Conservation (phyloP, 2,888 invertebrate species). For the Reticulitermes lucifugus region DNA sequence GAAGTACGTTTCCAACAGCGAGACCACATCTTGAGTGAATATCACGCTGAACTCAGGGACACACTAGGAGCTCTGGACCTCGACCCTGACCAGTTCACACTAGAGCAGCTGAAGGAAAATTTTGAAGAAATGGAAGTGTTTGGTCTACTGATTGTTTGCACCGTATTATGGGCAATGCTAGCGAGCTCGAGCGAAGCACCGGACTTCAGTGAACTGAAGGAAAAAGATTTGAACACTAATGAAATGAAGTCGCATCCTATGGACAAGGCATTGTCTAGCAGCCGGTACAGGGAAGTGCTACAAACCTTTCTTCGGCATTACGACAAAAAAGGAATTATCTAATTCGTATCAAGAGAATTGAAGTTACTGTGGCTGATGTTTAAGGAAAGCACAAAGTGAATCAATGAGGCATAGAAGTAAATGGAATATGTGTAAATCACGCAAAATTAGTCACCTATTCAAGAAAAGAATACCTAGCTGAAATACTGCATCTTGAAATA, state of each 20-base stretch:
- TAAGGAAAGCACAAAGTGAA: no score
- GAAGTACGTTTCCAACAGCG: conserved; percentile 30
- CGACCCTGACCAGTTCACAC: conserved; percentile 32
- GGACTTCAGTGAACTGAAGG: conserved; percentile 43
- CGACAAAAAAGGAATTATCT: conserved; percentile 36
- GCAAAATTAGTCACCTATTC: no score
- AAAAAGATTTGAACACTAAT: background rate
- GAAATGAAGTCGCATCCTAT: background rate
- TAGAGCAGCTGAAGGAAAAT: conserved; percentile 55
- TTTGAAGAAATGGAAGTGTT: conserved; percentile 54
- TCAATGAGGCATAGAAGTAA: no score
- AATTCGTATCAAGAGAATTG: no score
- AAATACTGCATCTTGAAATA: no score
- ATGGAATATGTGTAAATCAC: no score
- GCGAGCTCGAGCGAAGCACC: conserved; percentile 51
- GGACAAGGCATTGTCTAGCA: conserved; percentile 34
- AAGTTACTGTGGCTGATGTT: no score
- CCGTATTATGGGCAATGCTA: conserved; percentile 54
- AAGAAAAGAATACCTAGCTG: no score
- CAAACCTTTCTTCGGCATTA: conserved; percentile 34
- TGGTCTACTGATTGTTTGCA: conserved; percentile 54
- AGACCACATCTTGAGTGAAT: conserved; percentile 45
- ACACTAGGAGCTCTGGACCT: conserved; percentile 10
- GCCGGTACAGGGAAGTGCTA: conserved; percentile 28
- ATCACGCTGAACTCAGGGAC: conserved; percentile 41